These are phyloP conservation scores for Hyles lineata DNA, from an alignment of 2,888 invertebrate genomes.

Conservation along the genomic window DNA sequence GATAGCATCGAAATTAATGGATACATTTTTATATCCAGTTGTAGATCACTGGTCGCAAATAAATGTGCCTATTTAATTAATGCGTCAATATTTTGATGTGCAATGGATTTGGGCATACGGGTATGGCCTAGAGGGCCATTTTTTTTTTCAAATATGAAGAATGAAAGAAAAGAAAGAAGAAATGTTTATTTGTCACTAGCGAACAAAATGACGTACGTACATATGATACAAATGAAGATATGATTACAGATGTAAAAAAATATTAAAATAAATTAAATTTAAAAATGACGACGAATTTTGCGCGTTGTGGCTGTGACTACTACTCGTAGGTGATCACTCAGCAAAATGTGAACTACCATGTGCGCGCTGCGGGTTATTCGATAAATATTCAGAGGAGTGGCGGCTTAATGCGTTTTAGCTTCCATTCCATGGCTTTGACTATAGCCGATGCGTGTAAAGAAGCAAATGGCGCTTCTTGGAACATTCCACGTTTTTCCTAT, in stretches of 20 bases:
- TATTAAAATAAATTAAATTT: too few species aligned
- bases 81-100: not conserved
- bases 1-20: too few species aligned
- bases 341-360: not conserved
- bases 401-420: conserved; percentile 1
- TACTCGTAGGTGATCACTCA: too few species aligned
- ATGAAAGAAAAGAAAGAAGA: not conserved
- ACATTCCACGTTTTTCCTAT: not conserved
- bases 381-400: conserved; percentile 8
- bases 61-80: not conserved
- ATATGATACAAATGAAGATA: too few species aligned
- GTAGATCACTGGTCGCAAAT: not conserved
- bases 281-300: too few species aligned
- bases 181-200: too few species aligned
- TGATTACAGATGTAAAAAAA: too few species aligned
- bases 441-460: not conserved
- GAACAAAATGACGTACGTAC: too few species aligned
- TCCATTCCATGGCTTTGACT: not conserved
- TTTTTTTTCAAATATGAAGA: too few species aligned
- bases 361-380: not conserved
- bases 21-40: too few species aligned
- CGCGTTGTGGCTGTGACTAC: too few species aligned
- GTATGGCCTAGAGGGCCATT: not conserved
- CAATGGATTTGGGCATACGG: not conserved
- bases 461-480: not conserved